Evolutionary conservation across 2,797 vertebrate species (phyloP).

Genomic region (Salmo trutta): DNA sequence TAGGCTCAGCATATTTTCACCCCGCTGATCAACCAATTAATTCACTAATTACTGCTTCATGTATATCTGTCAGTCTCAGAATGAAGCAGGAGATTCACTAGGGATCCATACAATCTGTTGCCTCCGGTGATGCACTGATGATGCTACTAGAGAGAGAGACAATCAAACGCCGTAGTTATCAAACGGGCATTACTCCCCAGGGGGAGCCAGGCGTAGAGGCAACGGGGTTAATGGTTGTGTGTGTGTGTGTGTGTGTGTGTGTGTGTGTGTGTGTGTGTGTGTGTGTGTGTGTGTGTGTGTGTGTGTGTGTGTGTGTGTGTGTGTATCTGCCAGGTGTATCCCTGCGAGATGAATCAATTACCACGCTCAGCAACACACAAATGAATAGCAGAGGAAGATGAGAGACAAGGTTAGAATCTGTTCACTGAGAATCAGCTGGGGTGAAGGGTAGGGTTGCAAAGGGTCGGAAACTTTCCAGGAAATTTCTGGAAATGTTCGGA

Average conservation of each 20-base stretch:
- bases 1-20: slow-evolving; percentile 61
- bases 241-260: slow-evolving; percentile 6
- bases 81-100: not conserved
- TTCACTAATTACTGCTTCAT: slow-evolving; percentile 63
- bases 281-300: slow-evolving; percentile 28
- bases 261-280: not conserved
- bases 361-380: slow-evolving; percentile 28
- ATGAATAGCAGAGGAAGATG: slow-evolving; percentile 11
- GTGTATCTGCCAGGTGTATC: slow-evolving; percentile 37
- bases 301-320: not conserved
- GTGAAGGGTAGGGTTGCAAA: no score
- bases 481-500: no score
- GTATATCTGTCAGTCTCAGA: slow-evolving; percentile 51
- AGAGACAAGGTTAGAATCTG: not conserved
- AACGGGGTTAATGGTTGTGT: slow-evolving; percentile 59
- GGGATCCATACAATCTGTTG: slow-evolving; percentile 57
- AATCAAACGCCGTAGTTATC: slow-evolving; percentile 41
- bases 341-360: slow-evolving; percentile 48
- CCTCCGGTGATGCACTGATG: slow-evolving; percentile 28
- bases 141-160: not conserved
- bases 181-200: not conserved
- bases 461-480: no score
- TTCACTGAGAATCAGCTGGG: slow-evolving; percentile 3
- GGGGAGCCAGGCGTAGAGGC: slow-evolving; percentile 34
- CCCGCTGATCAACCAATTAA: slow-evolving; percentile 63